Evolutionary conservation across 2,888 invertebrate species (phyloP), one percentile per base, ranked within the genome.

Genomic region (Rosalia funebris): DNA sequence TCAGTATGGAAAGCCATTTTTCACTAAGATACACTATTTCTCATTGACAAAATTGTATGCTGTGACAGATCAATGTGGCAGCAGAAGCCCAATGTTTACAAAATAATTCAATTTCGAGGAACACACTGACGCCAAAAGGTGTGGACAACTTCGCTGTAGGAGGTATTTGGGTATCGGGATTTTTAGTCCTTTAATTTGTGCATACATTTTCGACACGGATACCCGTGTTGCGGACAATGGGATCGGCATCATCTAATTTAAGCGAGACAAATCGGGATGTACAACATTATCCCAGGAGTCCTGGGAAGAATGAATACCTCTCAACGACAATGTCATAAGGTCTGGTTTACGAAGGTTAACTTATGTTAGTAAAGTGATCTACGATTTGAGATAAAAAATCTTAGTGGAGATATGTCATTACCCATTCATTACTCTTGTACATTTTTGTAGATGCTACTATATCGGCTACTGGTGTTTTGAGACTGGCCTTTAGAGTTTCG

Each of bases 131-230:
- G 10, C 11, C 4, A n/a, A 3, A 34, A 34, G 34, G 34, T 34
- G 34, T 11, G 34, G 34, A 34, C 34, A 34, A 34, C 34, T 34
- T 34, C 34, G 34, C 34, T n/a, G 7, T n/a, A n/a, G 25, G 34
- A n/a, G 34, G 34, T 11, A 34, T 34, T n/a, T 34, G 34, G 34
- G 11, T n/a, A n/a, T 5, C 25, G 10, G 10, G 11, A 34, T n/a
- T 3, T 11, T 34, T 34, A 25, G 25, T 7, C 25, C 25, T 3
- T 34, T n/a, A n/a, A 2, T n/a, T 3, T 2, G 34, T 34, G 2
- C 34, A n/a, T 3, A 11, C 10, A 2, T 34, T 34, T 7, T n/a
- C 11, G 3, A 34, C 34, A 34, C 4, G 4, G 25, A 7, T 25
- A n/a, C n/a, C 25, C 34, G 10, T 34, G 11, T 34, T n/a, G 5